Base-by-base conservation (phyloP, 92 coral and sea anemone genomes). In the Umimayanthus kanabou region DNA sequence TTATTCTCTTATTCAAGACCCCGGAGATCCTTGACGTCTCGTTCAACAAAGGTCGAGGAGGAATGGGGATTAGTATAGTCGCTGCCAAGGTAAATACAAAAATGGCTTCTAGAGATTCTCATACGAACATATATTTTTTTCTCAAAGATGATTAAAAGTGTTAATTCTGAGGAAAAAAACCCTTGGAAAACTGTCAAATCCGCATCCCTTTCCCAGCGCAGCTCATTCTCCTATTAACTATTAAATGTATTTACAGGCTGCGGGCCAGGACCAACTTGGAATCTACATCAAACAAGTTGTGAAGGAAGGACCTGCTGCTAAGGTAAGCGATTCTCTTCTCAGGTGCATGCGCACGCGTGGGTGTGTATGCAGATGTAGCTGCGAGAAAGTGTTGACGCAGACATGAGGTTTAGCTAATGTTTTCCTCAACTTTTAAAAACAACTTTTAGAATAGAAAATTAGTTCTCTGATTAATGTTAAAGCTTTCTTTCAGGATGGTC, bases 21-120 rank as follows among this genome's bases (percentile, higher is more conserved):
- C 94, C 94, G 69, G 96, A 95, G 70, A 64, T 97, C 80, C 67
- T 88, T 33, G 95, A 95, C 72, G 92, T 97, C 88, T 79, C 99
- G 72, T 94, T 97, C 89, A 88, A 94, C 90, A 97, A 97, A 89
- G 99, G 99, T 9, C 89, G 94, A 72, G 96, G 98, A 39, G 99
- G 99, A 76, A 97, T 97, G 99, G 99, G 99, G 9, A 96, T 97
- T 78, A 97, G 99, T 61, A 97, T 97, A 39, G 99, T 97, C 6
- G 99, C 99, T 23, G 99, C 99, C 45, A 97, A 97, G 98, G 99
- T 97, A 84, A 29, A 90, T 9, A 67, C 50, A 47, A 7, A 11
- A 7, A 7, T 47, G 50, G 50, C 6, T 47, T 47, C 50, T 47
- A 47, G 50, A 47, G 50, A 8, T 47, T 7, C 50, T 9, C 50